phyloP scores from a whole-genome alignment of 2,797 vertebrate genomes.

The Coregonus suidteri region DNA sequence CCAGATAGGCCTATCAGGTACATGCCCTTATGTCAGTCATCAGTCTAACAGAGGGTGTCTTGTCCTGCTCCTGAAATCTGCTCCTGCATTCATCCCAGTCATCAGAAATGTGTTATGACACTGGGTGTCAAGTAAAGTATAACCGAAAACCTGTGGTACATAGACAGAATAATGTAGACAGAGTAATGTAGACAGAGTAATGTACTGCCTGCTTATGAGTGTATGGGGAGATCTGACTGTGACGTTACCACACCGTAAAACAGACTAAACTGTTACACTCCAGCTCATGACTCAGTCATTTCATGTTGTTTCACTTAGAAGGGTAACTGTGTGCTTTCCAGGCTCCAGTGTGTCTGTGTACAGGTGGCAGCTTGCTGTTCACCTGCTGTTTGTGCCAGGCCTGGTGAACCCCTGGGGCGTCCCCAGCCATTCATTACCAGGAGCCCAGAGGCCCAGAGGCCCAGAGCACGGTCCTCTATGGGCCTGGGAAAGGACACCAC shows the following conservation, averaged over 20 bases:
- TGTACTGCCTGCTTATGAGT: background rate
- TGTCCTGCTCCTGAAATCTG: too few species aligned
- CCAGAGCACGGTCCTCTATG: background rate
- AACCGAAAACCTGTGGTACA: too few species aligned
- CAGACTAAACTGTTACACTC: background rate
- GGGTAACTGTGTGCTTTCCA: constrained; percentile 21
- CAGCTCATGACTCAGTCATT: background rate
- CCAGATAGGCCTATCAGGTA: too few species aligned
- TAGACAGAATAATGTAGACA: too few species aligned
- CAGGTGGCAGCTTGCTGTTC: constrained; percentile 35
- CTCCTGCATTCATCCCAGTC: too few species aligned
- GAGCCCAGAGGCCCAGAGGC: background rate
- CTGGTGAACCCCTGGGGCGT: constrained; percentile 9
- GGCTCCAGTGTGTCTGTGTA: constrained; percentile 19
- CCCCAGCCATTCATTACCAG: constrained; percentile 19
- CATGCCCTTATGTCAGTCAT: too few species aligned
- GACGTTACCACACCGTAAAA: background rate
- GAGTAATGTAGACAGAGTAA: too few species aligned
- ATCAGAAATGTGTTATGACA: too few species aligned
- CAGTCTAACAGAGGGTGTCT: too few species aligned
- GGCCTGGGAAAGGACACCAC: too few species aligned
- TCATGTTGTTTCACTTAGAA: constrained; percentile 24
- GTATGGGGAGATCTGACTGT: background rate
- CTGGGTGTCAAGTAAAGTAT: too few species aligned
- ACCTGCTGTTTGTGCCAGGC: constrained; percentile 40